phyloP scores from a whole-genome alignment of 2,113 vertebrate species.

The Grammomys surdaster region DNA sequence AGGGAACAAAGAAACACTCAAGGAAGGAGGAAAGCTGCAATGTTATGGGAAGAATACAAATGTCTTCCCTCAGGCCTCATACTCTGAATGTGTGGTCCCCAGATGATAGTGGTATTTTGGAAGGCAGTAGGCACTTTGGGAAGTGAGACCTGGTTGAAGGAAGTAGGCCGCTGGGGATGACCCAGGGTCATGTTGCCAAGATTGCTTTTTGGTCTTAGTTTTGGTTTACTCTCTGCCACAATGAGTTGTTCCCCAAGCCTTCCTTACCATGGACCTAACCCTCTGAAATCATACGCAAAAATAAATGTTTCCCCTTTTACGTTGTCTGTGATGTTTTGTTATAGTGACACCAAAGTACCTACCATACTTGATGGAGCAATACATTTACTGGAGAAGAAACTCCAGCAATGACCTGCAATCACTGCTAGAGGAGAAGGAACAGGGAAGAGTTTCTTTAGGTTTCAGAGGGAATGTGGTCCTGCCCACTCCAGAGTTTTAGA shows the following conservation, averaged over 20 bases:
- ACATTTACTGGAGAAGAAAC: background rate
- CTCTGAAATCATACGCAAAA: background rate
- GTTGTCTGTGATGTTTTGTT: background rate
- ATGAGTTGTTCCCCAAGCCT: background rate
- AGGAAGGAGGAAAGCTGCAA: background rate
- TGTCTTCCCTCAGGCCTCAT: too few relatives aligned
- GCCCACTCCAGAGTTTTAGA: background rate
- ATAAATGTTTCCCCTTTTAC: background rate
- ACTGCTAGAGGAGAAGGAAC: background rate
- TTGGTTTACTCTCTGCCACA: background rate
- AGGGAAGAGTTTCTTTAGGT: background rate
- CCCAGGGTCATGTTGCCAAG: background rate
- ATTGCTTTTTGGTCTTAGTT: background rate
- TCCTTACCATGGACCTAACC: background rate
- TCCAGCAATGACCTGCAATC: too few relatives aligned
- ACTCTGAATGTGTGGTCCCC: background rate
- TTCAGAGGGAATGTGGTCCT: background rate
- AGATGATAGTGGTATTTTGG: background rate
- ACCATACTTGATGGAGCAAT: background rate
- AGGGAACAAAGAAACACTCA: background rate
- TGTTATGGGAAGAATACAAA: background rate
- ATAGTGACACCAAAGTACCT: background rate
- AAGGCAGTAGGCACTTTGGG: background rate
- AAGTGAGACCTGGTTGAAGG: background rate
- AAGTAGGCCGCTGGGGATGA: background rate